Evolutionary conservation across 2,888 invertebrate species (phyloP).

Genomic region (Tenthredo livida): DNA sequence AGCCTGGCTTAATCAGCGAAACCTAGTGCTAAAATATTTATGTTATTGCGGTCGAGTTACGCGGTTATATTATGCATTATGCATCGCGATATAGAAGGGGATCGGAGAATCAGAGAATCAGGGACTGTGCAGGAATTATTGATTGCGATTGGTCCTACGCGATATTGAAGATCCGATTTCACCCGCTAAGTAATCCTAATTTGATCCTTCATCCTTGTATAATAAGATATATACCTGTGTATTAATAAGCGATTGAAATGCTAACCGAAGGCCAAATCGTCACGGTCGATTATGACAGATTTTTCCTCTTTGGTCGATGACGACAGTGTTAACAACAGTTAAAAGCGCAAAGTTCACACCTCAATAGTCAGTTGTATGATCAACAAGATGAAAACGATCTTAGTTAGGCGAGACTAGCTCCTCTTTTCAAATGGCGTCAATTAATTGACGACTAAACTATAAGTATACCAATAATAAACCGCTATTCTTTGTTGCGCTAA

Average conservation of each 20-base stretch:
- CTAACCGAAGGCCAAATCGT: background rate
- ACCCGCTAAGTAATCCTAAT: background rate
- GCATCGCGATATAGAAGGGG: background rate
- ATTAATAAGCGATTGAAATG: background rate
- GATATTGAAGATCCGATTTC: background rate
- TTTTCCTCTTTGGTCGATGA: slow-evolving; percentile 35
- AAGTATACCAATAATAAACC: slow-evolving; percentile 11
- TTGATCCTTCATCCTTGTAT: background rate
- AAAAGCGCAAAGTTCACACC: slow-evolving; percentile 27
- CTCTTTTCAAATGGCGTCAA: background rate
- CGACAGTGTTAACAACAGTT: slow-evolving; percentile 35
- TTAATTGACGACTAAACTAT: slow-evolving; percentile 10
- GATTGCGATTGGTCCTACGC: background rate
- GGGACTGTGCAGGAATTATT: too few species aligned
- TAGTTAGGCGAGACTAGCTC: background rate
- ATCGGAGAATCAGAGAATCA: background rate
- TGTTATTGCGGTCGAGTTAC: slow-evolving; percentile 27
- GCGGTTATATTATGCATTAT: slow-evolving; percentile 5
- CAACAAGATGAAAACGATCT: slow-evolving; percentile 26
- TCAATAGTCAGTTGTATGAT: slow-evolving; percentile 27
- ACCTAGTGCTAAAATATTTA: slow-evolving; percentile 41
- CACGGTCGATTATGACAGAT: slow-evolving; percentile 24
- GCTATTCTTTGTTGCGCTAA: background rate
- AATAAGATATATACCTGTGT: background rate
- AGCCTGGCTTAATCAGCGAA: slow-evolving; percentile 44